Conservation (phyloP, 2,888 invertebrate genomes). For the Neoaliturus tenellus region DNA sequence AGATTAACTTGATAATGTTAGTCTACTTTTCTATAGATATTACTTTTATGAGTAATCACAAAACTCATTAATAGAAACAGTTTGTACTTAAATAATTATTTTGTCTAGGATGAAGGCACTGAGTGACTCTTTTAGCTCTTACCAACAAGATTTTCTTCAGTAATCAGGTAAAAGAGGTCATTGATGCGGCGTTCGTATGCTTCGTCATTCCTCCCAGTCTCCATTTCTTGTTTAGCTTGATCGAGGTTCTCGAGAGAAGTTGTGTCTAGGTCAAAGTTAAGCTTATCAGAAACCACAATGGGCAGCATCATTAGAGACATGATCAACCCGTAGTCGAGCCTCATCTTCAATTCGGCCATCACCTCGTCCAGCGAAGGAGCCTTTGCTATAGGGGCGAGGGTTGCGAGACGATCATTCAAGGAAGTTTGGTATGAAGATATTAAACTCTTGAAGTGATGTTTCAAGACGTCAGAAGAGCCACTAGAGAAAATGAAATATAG, state of each 20-base stretch:
- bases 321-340: constrained; percentile 61
- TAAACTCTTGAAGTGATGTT: constrained; percentile 63
- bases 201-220: background rate
- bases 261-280: background rate
- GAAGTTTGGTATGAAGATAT: constrained; percentile 65
- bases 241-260: background rate
- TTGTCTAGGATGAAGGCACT: too few relatives aligned
- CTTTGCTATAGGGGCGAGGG: constrained; percentile 61
- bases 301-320: constrained; percentile 63
- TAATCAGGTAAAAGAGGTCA: background rate
- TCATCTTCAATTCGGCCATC: constrained; percentile 57
- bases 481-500: constrained; percentile 66
- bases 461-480: constrained; percentile 62
- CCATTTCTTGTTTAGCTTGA: background rate
- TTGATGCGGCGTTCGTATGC: background rate
- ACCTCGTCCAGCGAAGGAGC: constrained; percentile 54
- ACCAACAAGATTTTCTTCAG: background rate
- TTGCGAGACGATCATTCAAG: constrained; percentile 59
- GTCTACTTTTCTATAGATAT: too few relatives aligned
- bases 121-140: background rate
- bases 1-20: too few relatives aligned
- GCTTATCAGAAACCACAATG: constrained; percentile 56
- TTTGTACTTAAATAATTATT: too few relatives aligned
- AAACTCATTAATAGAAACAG: too few relatives aligned
- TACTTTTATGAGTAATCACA: too few relatives aligned